Conservation (phyloP, 2,113 vertebrate genomes). For the Eonycteris spelaea region DNA sequence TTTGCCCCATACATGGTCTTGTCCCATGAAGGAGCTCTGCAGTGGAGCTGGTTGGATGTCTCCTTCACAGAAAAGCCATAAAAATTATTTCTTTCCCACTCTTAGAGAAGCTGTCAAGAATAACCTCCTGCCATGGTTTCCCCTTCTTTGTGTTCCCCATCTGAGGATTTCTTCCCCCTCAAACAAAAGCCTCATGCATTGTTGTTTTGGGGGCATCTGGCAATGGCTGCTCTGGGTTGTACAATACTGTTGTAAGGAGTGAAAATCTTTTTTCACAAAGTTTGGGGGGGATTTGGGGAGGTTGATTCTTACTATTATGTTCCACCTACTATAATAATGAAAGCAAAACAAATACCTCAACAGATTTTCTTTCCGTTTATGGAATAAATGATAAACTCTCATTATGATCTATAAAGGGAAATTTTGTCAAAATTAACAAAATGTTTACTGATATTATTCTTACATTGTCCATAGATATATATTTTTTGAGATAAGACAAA, state of each 20-base stretch:
- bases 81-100: not conserved
- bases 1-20: not conserved
- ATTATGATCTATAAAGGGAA: not conserved
- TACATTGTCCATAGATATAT: not conserved
- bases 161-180: not conserved
- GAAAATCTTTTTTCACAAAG: not conserved
- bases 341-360: not conserved
- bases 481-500: not conserved
- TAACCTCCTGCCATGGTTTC: not conserved
- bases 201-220: not conserved
- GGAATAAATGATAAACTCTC: not conserved
- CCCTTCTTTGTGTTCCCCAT: not conserved
- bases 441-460: not conserved
- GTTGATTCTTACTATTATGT: not conserved
- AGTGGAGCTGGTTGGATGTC: not conserved
- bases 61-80: not conserved
- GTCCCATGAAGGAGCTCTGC: not conserved
- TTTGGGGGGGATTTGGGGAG: not conserved
- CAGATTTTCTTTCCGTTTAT: not conserved
- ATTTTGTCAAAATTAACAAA: slow-evolving; percentile 13
- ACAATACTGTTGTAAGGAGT: not conserved
- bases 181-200: not conserved
- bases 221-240: not conserved
- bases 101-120: not conserved
- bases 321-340: not conserved